Evolutionary conservation across 2,797 vertebrate species (phyloP).

Genomic region (Hydrocynus forskahlii): DNA sequence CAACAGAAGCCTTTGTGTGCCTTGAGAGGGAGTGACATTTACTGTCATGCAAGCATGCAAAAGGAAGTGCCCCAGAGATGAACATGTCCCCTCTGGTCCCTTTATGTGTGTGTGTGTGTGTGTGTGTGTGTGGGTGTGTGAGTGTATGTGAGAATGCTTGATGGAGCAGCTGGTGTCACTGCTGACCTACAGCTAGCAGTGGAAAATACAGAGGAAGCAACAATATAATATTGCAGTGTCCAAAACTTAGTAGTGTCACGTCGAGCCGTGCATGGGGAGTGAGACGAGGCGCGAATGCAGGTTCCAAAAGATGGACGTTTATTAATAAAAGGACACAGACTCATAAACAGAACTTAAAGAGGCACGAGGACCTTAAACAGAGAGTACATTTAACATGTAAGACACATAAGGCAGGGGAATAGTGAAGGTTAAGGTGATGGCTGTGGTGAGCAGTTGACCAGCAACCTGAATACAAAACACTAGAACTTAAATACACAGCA

Average conservation of each 20-base stretch:
- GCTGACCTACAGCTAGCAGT: constrained; percentile 4
- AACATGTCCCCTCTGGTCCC: constrained; percentile 29
- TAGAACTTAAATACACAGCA: no score
- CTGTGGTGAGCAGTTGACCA: no score
- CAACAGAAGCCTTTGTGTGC: neutral
- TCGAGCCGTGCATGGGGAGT: no score
- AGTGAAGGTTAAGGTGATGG: no score
- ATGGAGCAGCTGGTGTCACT: constrained; percentile 20
- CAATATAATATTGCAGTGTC: neutral
- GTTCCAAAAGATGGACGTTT: neutral
- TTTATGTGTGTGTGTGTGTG: constrained; percentile 21
- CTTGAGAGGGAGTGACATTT: constrained; percentile 35
- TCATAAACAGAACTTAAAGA: no score
- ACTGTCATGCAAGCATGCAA: constrained; percentile 18
- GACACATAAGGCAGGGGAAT: no score
- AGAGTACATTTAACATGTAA: no score
- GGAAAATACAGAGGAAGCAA: neutral
- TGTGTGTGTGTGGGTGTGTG: constrained; percentile 13
- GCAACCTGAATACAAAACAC: no score
- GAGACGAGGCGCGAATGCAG: neutral
- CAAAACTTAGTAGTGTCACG: neutral
- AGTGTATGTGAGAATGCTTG: constrained; percentile 18
- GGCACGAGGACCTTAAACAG: no score
- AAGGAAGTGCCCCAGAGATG: constrained; percentile 33
- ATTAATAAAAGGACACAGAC: no score